phyloP scores from a whole-genome alignment of 92 coral and sea anemone species.

The Zoanthus gigantus region DNA sequence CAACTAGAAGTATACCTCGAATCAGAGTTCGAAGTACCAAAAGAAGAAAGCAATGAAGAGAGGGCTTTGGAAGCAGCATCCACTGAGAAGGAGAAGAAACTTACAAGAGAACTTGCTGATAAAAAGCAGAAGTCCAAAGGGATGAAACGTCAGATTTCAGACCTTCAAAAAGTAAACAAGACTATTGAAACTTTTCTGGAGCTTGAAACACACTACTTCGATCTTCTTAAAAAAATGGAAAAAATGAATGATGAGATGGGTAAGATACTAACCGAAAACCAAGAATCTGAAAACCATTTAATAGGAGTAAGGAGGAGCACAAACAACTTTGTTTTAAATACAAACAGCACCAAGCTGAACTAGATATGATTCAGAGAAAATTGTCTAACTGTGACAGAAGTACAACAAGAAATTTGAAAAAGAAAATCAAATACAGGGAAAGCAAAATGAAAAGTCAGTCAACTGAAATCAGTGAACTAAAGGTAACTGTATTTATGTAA shows the following conservation, averaged over 20 bases:
- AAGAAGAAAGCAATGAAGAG: slow-evolving; percentile 28
- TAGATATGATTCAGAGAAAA: not conserved
- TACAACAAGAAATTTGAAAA: slow-evolving; percentile 7
- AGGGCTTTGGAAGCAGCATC: slow-evolving; percentile 38
- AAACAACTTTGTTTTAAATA: not conserved
- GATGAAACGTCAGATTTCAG: not conserved
- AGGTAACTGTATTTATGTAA: not conserved
- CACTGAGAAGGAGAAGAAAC: slow-evolving; percentile 35
- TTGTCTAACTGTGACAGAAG: not conserved
- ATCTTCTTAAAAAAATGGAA: not conserved
- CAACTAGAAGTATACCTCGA: slow-evolving; percentile 10
- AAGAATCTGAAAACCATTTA: not conserved
- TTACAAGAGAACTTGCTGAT: not conserved
- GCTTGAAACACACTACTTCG: slow-evolving; percentile 9
- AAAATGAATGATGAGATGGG: slow-evolving; percentile 29
- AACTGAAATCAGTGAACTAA: not conserved
- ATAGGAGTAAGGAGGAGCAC: slow-evolving; percentile 1
- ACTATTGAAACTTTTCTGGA: slow-evolving; percentile 1
- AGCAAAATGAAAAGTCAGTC: not conserved
- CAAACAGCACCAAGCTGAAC: slow-evolving; percentile 14
- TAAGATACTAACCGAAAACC: slow-evolving; percentile 17
- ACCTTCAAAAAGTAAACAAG: slow-evolving; percentile 23
- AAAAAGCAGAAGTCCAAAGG: slow-evolving; percentile 20
- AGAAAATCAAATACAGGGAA: slow-evolving; percentile 7
- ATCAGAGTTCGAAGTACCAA: slow-evolving; percentile 15